Conservation (phyloP, 1,140 invertebrate genomes). For the Metaphire vulgaris region DNA sequence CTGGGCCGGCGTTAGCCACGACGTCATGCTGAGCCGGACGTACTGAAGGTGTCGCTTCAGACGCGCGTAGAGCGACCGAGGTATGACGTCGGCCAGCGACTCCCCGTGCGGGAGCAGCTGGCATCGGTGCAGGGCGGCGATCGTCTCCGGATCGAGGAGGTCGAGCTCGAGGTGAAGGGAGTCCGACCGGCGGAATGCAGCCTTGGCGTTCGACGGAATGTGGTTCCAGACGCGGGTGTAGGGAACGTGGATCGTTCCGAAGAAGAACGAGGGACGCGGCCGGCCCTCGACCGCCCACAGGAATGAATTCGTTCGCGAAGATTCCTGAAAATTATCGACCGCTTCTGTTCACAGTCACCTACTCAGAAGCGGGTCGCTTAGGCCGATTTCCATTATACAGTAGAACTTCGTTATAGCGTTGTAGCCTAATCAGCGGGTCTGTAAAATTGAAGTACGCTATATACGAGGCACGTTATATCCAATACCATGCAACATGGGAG, state of each 20-base stretch:
- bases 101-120: constrained; percentile 55
- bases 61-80: constrained; percentile 52
- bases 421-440: too few species aligned
- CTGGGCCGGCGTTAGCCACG: constrained; percentile 56
- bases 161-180: constrained; percentile 58
- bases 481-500: too few species aligned
- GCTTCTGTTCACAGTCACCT: not conserved
- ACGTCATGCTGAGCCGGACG: constrained; percentile 49
- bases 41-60: constrained; percentile 56
- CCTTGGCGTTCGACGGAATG: constrained; percentile 56
- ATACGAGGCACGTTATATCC: too few species aligned
- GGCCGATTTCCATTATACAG: not conserved
- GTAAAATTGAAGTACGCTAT: too few species aligned
- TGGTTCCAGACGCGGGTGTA: constrained; percentile 58
- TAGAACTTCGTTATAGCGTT: too few species aligned
- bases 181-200: constrained; percentile 54
- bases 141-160: constrained; percentile 54
- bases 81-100: constrained; percentile 54
- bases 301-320: constrained; percentile 49
- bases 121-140: constrained; percentile 54
- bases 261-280: constrained; percentile 54
- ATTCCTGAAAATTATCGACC: constrained; percentile 37
- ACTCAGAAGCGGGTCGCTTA: not conserved
- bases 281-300: constrained; percentile 46
- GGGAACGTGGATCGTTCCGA: constrained; percentile 60